Evolutionary conservation across 2,888 invertebrate genomes (phyloP), one percentile per base, ranked within the genome.

Genomic region (Cataglyphis rosenhaueri): DNA sequence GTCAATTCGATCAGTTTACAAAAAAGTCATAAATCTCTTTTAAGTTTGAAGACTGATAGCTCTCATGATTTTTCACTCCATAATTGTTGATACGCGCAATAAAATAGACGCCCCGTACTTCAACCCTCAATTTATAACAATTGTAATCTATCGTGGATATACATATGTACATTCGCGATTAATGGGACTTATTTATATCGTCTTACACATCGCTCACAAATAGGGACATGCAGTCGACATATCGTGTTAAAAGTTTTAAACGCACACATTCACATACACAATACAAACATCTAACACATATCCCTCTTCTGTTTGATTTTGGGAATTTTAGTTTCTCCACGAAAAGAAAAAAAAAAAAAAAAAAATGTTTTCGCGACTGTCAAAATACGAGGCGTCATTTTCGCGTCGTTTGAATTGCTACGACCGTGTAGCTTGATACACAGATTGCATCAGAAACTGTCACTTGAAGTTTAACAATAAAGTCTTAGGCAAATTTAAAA

Each of bases 221-320:
- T 29, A 59, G 70, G 59, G 41, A 70, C 21, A 78, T 29, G 38
- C 25, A 55, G n/a, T 65, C 65, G 75, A 65, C 65, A 55, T 66
- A 55, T 52, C 25, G 32, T 41, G 44, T 65, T 55, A 68, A 59
- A 79, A 71, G 59, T 59, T 44, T 59, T 71, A 76, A 76, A 68
- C 66, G 68, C 25, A 68, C 29, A 76, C 29, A 21, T 32, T 44
- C 59, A 61, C 32, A 61, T 68, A 21, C 78, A 57, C 32, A 21
- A 55, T 57, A 70, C 18, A 32, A 71, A 79, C 76, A 66, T 59
- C 44, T 59, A 79, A 61, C 78, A 59, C 35, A 38, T 70, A 64
- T 38, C 52, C 52, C n/a, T 52, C n/a, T 8, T 6, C 25, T 9
- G 35, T 44, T 71, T 59, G 41, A 79, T 61, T 59, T 70, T 44